Evolutionary conservation across 35 echinoderm and acorn worm genomes (phyloP), one percentile per base, ranked within the genome.

Genomic region (Ophiothrix spiculata): DNA sequence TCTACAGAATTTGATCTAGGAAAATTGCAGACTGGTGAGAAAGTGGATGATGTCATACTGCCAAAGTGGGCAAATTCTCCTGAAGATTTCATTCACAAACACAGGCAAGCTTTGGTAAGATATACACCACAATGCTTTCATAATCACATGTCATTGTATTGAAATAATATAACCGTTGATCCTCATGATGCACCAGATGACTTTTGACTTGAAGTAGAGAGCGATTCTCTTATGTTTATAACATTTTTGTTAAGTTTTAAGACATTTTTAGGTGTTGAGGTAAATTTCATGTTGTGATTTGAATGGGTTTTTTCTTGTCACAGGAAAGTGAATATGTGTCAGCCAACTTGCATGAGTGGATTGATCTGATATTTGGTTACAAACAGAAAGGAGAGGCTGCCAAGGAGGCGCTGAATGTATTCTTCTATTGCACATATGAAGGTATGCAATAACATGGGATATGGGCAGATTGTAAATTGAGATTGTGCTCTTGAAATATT

Each of bases 281-380:
- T n/a, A n/a, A n/a, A n/a, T n/a, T n/a, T n/a, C n/a, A n/a, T n/a
- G n/a, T n/a, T n/a, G n/a, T 63, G 56, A 63, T 63, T 63, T 63
- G 13, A 63, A 15, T 63, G 13, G 13, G n/a, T n/a, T 63, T 63
- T n/a, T 23, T 79, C 37, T 33, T 28, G n/a, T n/a, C n/a, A n/a
- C 78, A 99, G 96, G 96, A 99, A 73, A 86, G 92, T 80, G 96
- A 99, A n/a, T 86, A 91, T 81, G 96, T 99, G 1, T 99, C 96
- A 0, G 81, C 83, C 15, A 87, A 94, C 46, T 81, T 99, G 15
- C 92, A 99, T 56, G 81, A 99, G 3, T 94, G 96, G 92, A 94
- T 94, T 39, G 92, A 99, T 84, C 86, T 99, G 33, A 99, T 99
- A 75, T 99, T 92, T 99, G 92, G 96, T 35, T 92, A 91, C 92